phyloP scores from a whole-genome alignment of 2,113 vertebrate genomes.

The Archilochus colubris region DNA sequence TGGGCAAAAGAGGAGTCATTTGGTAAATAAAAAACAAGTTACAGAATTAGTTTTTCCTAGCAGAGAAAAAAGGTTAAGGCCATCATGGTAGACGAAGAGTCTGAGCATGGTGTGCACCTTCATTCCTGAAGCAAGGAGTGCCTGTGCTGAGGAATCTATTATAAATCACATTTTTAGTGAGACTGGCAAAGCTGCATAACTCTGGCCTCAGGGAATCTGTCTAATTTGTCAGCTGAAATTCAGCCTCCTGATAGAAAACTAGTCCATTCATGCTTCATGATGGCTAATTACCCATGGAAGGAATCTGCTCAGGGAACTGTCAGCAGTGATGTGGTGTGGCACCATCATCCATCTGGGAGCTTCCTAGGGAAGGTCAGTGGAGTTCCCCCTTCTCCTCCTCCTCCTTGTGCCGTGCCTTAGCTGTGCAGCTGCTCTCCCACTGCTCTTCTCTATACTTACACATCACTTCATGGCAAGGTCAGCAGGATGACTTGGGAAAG shows the following conservation, averaged over 20 bases:
- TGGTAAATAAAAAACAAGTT: background rate
- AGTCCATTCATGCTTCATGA: conserved; percentile 73
- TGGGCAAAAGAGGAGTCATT: background rate
- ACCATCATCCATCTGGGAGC: background rate
- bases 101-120: background rate
- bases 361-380: background rate
- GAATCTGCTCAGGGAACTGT: conserved; percentile 68
- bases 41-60: background rate
- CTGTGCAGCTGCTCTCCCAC: background rate
- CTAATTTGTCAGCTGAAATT: conserved; percentile 80
- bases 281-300: conserved; percentile 65
- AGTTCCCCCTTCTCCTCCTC: background rate
- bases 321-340: conserved; percentile 1
- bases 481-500: rapidly evolving
- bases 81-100: background rate
- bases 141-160: conserved; percentile 65
- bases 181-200: conserved; percentile 69
- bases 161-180: conserved; percentile 78
- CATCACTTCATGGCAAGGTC: rapidly evolving
- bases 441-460: background rate
- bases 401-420: background rate
- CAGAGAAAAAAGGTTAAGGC: background rate
- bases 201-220: conserved; percentile 75
- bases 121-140: conserved; percentile 74
- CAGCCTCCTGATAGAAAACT: conserved; percentile 68